Evolutionary conservation across 30 jellyfish, hydroid and myxozoan genomes (phyloP).

Genomic region (Phacellophora camtschatica): DNA sequence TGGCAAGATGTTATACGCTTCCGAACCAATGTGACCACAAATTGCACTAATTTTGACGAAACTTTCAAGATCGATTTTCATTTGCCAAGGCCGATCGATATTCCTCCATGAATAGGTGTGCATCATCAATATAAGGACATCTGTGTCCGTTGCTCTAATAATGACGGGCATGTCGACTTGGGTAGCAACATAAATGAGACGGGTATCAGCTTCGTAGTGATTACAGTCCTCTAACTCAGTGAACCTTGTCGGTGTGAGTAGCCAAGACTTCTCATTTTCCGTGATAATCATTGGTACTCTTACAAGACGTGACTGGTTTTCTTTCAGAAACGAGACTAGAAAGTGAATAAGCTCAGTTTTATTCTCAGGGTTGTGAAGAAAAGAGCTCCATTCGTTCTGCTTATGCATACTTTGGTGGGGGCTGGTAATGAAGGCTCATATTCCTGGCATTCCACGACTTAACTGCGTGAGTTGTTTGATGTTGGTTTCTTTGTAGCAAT

Average conservation of each 20-base stretch:
- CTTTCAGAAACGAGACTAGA: neutral
- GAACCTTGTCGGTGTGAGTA: neutral
- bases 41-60: neutral
- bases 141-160: no score
- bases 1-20: constrained; percentile 10
- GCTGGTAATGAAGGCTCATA: neutral
- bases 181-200: no score
- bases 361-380: neutral
- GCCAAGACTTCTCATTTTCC: neutral
- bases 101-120: neutral
- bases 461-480: neutral
- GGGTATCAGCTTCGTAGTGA: no score
- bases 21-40: constrained; percentile 13
- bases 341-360: neutral
- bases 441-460: neutral
- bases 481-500: neutral
- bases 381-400: neutral
- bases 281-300: neutral
- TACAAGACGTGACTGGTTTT: neutral
- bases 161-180: no score
- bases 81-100: neutral
- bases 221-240: no score
- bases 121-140: neutral
- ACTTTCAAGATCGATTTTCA: neutral
- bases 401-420: neutral